Conservation (phyloP, 35 echinoderm and acorn worm species). For the Ophiothrix spiculata region DNA sequence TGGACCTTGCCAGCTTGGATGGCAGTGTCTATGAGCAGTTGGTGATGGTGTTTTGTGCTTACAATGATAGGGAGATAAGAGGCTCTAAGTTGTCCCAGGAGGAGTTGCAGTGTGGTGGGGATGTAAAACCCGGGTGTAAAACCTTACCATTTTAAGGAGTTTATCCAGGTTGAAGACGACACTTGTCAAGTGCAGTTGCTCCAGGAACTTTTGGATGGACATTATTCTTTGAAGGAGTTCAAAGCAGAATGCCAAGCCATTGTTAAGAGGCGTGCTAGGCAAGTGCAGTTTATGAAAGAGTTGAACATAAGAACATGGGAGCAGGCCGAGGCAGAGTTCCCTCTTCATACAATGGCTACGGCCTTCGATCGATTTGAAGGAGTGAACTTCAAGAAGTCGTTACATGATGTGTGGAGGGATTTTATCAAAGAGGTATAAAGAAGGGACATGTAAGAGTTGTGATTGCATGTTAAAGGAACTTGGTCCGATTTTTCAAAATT, state of each 20-base stretch:
- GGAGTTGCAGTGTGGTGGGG: conserved; percentile 1
- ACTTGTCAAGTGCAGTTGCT: not conserved
- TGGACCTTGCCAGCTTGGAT: not conserved
- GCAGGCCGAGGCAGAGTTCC: not conserved
- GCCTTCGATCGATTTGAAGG: not conserved
- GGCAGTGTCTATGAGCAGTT: not conserved
- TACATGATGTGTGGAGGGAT: not conserved
- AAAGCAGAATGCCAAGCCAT: not conserved
- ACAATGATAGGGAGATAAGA: not conserved
- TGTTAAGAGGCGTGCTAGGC: not conserved
- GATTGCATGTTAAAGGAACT: too few species aligned
- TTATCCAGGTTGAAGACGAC: not conserved
- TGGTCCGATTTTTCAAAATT: too few species aligned
- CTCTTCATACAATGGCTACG: not conserved
- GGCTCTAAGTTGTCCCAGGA: not conserved
- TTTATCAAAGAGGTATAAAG: not conserved
- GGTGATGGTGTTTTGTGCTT: not conserved
- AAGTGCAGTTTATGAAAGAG: not conserved
- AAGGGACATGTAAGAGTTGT: not conserved
- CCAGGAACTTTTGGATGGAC: not conserved
- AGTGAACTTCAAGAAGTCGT: not conserved
- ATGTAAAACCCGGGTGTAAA: too few species aligned
- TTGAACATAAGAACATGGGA: not conserved
- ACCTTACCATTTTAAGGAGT: not conserved
- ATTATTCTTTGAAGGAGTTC: not conserved